Evolutionary conservation across 1,140 invertebrate genomes (phyloP).

Genomic region (Apis laboriosa): DNA sequence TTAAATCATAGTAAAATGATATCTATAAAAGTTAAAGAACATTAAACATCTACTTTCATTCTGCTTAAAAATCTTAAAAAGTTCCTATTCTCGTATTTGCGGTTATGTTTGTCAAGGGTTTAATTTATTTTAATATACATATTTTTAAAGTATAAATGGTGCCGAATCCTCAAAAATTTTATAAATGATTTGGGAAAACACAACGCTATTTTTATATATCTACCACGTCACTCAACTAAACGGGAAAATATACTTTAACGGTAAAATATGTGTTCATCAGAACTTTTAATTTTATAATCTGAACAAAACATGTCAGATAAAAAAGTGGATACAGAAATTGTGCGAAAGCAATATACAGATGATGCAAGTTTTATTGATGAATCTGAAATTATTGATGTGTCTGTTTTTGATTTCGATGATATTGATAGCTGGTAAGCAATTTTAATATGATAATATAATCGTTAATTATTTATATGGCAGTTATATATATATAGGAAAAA

Average conservation of each 20-base stretch:
- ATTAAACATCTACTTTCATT: slow-evolving; percentile 1
- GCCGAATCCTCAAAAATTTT: slow-evolving; percentile 5
- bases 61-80: slow-evolving; percentile 18
- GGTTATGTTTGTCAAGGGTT: slow-evolving; percentile 28
- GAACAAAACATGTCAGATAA: slow-evolving; percentile 56
- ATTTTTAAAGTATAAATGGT: slow-evolving; percentile 9
- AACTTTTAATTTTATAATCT: slow-evolving; percentile 38
- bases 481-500: no score
- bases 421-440: slow-evolving; percentile 42
- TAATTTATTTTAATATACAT: slow-evolving; percentile 24
- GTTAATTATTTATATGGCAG: neutral
- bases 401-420: slow-evolving; percentile 37
- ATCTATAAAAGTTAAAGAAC: slow-evolving; percentile 18
- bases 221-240: slow-evolving; percentile 22
- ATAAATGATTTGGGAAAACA: slow-evolving; percentile 37
- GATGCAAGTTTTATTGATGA: slow-evolving; percentile 41
- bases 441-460: neutral
- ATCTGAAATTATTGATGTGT: slow-evolving; percentile 45
- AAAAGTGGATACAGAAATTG: slow-evolving; percentile 20
- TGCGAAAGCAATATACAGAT: slow-evolving; percentile 23
- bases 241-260: slow-evolving; percentile 33
- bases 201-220: slow-evolving; percentile 28
- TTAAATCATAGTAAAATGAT: neutral
- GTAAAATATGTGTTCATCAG: slow-evolving; percentile 53
- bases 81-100: slow-evolving; percentile 28